A percentile compares a stretch with the other conserved stretches of the same genome.
Evolutionary conservation across 2,888 invertebrate genomes (phyloP).

Genomic region (Ornithoptera alexandrae): DNA sequence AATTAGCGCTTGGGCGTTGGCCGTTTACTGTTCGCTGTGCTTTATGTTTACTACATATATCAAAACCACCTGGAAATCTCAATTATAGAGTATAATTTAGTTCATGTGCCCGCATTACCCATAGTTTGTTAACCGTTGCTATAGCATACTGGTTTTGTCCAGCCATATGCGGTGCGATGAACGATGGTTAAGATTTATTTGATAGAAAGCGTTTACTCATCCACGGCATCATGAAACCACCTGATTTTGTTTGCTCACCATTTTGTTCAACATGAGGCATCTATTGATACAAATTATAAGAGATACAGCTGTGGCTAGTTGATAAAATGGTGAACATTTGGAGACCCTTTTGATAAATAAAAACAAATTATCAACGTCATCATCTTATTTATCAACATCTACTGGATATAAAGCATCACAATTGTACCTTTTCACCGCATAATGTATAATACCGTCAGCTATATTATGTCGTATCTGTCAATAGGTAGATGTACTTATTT

Average conservation of each 20-base stretch:
- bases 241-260: too few relatives aligned
- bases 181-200: background rate
- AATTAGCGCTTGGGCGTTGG: conserved; percentile 4
- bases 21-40: conserved; percentile 8
- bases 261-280: too few relatives aligned
- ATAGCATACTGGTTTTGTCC: background rate
- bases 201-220: background rate
- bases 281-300: background rate
- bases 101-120: conserved; percentile 4
- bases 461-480: too few relatives aligned
- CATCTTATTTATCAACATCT: too few relatives aligned
- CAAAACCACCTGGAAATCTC: conserved; percentile 23
- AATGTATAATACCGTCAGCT: background rate
- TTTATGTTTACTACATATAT: conserved; percentile 13
- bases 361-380: background rate
- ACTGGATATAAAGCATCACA: too few relatives aligned
- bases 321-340: background rate
- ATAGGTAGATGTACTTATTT: too few relatives aligned
- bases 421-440: background rate
- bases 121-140: conserved; percentile 5
- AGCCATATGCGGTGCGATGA: background rate
- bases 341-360: background rate
- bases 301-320: background rate
- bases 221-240: too few relatives aligned
- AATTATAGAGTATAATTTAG: conserved; percentile 14